Conservation (phyloP, 2,888 invertebrate genomes). For the Drosophila niveifrons region DNA sequence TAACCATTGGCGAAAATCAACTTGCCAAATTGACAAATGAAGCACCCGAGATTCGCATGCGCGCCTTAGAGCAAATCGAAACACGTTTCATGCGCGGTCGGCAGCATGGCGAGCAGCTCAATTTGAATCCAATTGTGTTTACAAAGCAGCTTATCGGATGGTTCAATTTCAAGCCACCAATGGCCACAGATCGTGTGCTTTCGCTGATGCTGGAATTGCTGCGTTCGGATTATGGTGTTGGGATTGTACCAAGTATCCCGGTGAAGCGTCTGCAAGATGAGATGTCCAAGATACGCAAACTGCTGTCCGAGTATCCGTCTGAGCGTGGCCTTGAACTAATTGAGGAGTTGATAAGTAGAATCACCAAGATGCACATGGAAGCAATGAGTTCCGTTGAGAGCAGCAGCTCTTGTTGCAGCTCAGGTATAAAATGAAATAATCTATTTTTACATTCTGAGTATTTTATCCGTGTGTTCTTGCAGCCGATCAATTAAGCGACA, state of each 20-base stretch:
- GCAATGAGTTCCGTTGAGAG: neutral
- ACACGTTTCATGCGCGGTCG: conserved; percentile 76
- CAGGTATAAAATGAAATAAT: conserved; percentile 22
- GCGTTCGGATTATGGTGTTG: conserved; percentile 70
- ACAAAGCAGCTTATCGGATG: conserved; percentile 84
- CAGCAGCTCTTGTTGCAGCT: neutral
- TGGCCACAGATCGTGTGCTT: conserved; percentile 77
- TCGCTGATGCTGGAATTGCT: conserved; percentile 77
- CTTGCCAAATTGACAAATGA: conserved; percentile 81
- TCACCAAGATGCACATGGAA: conserved; percentile 1
- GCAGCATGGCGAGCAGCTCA: conserved; percentile 70
- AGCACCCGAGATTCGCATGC: conserved; percentile 81
- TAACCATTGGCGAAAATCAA: conserved; percentile 54
- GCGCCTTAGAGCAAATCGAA: conserved; percentile 82
- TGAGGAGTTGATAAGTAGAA: conserved; percentile 59
- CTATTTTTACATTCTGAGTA: neutral
- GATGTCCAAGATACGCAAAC: conserved; percentile 75
- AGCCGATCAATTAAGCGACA: conserved; percentile 15
- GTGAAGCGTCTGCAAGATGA: conserved; percentile 72
- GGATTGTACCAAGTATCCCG: conserved; percentile 70
- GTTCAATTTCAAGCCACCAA: conserved; percentile 79
- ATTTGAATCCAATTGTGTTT: conserved; percentile 78
- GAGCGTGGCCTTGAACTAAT: conserved; percentile 48
- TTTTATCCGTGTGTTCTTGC: neutral
- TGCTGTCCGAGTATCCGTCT: conserved; percentile 47